Base-by-base conservation (phyloP, 1,140 invertebrate species). In the Drosophila paulistorum region DNA sequence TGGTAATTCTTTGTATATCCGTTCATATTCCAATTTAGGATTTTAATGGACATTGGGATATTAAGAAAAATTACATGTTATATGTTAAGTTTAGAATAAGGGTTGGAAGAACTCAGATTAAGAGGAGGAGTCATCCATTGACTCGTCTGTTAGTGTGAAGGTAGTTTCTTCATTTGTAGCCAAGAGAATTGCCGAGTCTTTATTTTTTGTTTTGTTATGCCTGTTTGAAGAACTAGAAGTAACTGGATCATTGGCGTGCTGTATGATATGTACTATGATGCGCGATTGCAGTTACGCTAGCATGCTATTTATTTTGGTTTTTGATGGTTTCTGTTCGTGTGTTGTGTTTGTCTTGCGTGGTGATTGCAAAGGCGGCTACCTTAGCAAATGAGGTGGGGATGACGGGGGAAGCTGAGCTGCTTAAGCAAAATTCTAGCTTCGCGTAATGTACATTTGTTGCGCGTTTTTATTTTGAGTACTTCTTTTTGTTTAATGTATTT, bases 401-500 rank as follows among this genome's bases (percentile, higher is more conserved):
- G 39, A 42, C 39, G 4, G 39, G 1, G 13, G 13, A 3, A n/a
- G 39, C 39, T 42, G 39, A n/a, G 11, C 1, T 13, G 39, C 10
- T 42, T 42, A n/a, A 42, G 39, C 39, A 13, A n/a, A 42, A 13
- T 42, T 30, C 26, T 30, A 30, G 17, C 63, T 37, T 55, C 51
- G 10, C 51, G 23, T 23, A 55, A 37, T 7, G 23, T 54, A 48
- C 42, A 54, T 65, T 54, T 65, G 45, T 65, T 65, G 20, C 26
- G n/a, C 26, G 63, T 37, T 51, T 65, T 35, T 14, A 54, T 65
- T 65, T 30, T 30, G 48, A 65, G 51, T 14, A 55, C 11, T 33
- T 65, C 45, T 65, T 65, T 65, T 65, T 65, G 63, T 17, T 65
- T 11, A 54, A 37, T 30, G n/a, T 65, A 65, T 55, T 30, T 26